Percentiles rank a stretch among this genome's conserved stretches.
Evolutionary conservation across 2,113 vertebrate species (phyloP).

Genomic region (Turnix velox): DNA sequence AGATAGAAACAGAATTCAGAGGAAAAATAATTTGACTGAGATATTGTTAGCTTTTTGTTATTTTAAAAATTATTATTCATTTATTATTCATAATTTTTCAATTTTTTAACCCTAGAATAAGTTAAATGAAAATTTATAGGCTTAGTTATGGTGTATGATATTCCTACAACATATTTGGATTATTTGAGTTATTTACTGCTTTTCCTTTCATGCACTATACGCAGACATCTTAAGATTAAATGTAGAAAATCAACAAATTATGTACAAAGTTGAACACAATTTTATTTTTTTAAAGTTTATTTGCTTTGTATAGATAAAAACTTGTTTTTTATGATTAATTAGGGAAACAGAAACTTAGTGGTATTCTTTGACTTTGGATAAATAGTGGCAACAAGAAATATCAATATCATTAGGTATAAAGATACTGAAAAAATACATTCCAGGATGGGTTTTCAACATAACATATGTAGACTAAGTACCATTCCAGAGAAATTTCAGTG

Average conservation of each 20-base stretch:
- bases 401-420: not conserved
- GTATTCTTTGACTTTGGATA: not conserved
- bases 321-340: not conserved
- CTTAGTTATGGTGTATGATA: not conserved
- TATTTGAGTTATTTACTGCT: not conserved
- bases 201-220: not conserved
- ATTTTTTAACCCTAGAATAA: not conserved
- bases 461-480: not conserved
- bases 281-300: constrained; percentile 36
- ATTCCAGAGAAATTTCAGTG: not conserved
- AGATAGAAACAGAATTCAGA: too few relatives aligned
- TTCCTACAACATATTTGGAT: not conserved
- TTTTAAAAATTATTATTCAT: not conserved
- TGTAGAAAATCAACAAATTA: not conserved
- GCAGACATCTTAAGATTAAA: not conserved
- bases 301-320: not conserved
- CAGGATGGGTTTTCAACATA: not conserved
- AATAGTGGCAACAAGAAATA: not conserved
- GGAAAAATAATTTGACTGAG: not conserved
- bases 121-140: not conserved
- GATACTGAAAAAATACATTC: constrained; percentile 25
- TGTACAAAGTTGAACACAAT: not conserved
- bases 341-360: not conserved
- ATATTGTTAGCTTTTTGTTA: rapidly evolving
- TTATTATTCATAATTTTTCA: not conserved